Conservation (phyloP, 2,888 invertebrate species). For the Horisme vitalbata region DNA sequence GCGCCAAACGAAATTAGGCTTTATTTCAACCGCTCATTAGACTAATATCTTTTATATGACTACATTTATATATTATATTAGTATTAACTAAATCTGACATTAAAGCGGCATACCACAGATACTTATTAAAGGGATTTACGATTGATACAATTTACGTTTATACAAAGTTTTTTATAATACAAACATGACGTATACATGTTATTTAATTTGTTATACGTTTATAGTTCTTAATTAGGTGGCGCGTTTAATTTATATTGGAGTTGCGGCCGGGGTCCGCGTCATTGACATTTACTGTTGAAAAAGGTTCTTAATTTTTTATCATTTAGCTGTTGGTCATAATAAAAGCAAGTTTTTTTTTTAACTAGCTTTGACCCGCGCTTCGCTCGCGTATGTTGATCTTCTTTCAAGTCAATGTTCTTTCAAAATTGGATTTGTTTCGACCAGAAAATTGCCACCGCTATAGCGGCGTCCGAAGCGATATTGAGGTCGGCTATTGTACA, state of each 20-base stretch:
- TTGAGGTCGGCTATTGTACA: no score
- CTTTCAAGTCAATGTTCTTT: no score
- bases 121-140: conserved; percentile 74
- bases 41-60: conserved; percentile 1
- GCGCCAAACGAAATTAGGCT: conserved; percentile 25
- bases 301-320: conserved; percentile 1
- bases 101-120: conserved; percentile 66
- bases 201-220: conserved; percentile 76
- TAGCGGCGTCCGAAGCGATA: no score
- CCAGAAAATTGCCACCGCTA: no score
- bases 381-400: no score
- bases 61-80: conserved; percentile 56
- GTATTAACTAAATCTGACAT: conserved; percentile 74
- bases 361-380: no score
- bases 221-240: conserved; percentile 67
- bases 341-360: no score
- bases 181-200: conserved; percentile 73
- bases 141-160: conserved; percentile 70
- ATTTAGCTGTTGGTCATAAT: conserved; percentile 7
- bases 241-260: conserved; percentile 61
- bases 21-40: conserved; percentile 34
- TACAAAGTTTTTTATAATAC: conserved; percentile 65
- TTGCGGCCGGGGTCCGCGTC: conserved; percentile 41
- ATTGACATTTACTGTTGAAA: conserved; percentile 56
- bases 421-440: no score